Evolutionary conservation across 2,113 vertebrate species (phyloP).

Genomic region (Chaetura pelagica): DNA sequence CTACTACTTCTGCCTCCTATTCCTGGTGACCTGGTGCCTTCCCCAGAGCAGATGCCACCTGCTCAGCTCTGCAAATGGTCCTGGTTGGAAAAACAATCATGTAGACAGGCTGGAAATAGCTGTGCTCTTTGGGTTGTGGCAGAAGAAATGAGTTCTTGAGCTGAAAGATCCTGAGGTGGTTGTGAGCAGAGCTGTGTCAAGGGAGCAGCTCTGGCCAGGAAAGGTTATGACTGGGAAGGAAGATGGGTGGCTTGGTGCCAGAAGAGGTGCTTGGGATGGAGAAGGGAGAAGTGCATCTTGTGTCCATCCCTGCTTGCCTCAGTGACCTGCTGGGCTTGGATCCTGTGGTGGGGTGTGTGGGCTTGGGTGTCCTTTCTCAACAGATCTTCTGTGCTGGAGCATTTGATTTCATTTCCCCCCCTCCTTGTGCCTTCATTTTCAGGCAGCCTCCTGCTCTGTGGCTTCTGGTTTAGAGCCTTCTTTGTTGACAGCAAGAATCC

Average conservation of each 20-base stretch:
- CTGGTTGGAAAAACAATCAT: background rate
- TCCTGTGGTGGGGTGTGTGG: background rate
- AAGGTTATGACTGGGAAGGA: background rate
- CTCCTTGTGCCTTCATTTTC: background rate
- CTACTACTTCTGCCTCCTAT: background rate
- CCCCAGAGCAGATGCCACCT: background rate
- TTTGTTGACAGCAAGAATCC: background rate
- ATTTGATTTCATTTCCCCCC: background rate
- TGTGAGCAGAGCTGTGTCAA: background rate
- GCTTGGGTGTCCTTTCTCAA: background rate
- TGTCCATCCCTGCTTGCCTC: background rate
- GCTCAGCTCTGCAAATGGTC: background rate
- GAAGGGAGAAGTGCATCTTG: background rate
- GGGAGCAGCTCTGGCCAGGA: background rate
- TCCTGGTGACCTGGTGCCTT: background rate
- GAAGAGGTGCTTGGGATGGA: background rate
- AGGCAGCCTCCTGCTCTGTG: background rate
- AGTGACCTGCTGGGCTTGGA: fast-evolving
- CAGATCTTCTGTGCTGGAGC: background rate
- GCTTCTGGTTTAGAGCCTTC: background rate
- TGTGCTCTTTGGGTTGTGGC: background rate
- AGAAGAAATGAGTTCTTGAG: background rate
- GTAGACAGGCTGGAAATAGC: background rate
- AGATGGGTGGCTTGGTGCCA: no score
- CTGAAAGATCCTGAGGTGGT: background rate